These are phyloP conservation scores for Drosophila albomicans DNA, from an alignment of 1,140 invertebrate genomes.

Conservation along the genomic window DNA sequence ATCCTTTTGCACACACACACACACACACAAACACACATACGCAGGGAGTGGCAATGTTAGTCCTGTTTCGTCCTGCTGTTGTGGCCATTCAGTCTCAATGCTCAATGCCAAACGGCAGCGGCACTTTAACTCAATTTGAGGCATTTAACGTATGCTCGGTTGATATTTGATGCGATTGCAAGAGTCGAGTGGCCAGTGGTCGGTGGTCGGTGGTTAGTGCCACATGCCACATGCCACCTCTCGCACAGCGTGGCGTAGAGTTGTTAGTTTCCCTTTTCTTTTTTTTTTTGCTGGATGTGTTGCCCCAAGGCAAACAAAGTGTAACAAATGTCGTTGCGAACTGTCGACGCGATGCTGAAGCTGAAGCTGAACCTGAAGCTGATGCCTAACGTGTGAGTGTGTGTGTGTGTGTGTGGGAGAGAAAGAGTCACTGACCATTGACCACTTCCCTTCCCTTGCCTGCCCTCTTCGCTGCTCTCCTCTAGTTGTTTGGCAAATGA, in stretches of 20 bases:
- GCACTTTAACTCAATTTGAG: constrained; percentile 84
- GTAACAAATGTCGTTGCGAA: constrained; percentile 76
- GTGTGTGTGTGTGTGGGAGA: background rate
- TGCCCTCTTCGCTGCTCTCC: background rate
- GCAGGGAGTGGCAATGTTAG: background rate
- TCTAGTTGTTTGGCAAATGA: constrained; percentile 64
- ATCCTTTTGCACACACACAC: constrained; percentile 19
- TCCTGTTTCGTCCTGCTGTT: background rate
- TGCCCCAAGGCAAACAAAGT: constrained; percentile 79
- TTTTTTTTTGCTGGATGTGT: constrained; percentile 37
- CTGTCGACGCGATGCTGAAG: constrained; percentile 18
- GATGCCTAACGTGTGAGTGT: no score
- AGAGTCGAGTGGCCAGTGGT: constrained; percentile 41
- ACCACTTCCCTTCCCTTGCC: background rate
- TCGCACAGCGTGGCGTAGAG: no score
- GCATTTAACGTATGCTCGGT: constrained; percentile 84
- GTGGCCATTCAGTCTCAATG: constrained; percentile 26
- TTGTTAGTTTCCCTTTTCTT: background rate
- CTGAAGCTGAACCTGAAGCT: background rate
- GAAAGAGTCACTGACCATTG: constrained; percentile 21
- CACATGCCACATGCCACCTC: background rate
- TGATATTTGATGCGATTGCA: constrained; percentile 84
- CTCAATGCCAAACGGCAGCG: constrained; percentile 59
- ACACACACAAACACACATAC: no score
- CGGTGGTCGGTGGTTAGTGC: background rate